Evolutionary conservation across 2,113 vertebrate species (phyloP).

Genomic region (Megaptera novaeangliae): DNA sequence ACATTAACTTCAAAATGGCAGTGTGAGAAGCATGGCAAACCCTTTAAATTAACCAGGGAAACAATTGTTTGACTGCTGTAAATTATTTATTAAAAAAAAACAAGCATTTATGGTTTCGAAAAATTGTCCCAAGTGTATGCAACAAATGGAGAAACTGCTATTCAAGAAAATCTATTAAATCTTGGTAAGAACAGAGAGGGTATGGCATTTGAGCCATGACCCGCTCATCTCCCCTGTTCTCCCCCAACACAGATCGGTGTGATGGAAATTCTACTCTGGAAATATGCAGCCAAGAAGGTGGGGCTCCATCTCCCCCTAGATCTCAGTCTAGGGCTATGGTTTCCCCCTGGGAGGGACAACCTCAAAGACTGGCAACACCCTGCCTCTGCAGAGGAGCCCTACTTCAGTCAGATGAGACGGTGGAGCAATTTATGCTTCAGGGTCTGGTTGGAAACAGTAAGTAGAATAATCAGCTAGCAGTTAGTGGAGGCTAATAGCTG

Average conservation of each 20-base stretch:
- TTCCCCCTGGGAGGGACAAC: background rate
- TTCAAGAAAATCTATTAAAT: background rate
- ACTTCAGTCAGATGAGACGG: background rate
- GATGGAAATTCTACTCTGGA: background rate
- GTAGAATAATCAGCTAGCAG: background rate
- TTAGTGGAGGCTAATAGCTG: background rate
- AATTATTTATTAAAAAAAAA: background rate
- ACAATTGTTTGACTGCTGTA: background rate
- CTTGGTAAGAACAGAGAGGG: background rate
- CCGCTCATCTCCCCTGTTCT: accelerated
- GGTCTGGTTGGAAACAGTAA: background rate
- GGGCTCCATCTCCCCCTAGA: background rate
- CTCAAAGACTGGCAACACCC: background rate
- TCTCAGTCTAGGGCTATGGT: background rate
- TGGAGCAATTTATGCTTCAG: background rate
- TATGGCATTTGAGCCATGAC: background rate
- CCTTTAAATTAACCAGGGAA: background rate
- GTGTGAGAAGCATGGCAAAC: background rate
- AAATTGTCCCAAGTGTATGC: background rate
- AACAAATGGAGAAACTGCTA: background rate
- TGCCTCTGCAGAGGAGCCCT: background rate
- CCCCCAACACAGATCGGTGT: background rate
- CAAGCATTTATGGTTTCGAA: background rate
- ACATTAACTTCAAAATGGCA: background rate
- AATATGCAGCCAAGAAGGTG: background rate